These are phyloP conservation scores for Dromococcyx pavoninus DNA, from an alignment of 2,797 vertebrate species.

Conservation along the genomic window DNA sequence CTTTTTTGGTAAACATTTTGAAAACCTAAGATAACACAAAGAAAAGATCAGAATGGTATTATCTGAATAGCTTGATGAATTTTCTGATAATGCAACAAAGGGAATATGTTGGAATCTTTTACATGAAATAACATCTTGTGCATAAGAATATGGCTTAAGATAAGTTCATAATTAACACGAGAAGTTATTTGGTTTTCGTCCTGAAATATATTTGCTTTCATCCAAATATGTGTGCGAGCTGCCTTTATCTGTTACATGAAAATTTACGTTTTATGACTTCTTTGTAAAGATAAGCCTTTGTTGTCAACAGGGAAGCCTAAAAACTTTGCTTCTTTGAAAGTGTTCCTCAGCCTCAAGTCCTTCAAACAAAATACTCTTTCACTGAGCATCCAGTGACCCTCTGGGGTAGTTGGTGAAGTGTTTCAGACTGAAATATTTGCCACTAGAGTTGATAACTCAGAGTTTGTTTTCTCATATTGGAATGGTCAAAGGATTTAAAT, in stretches of 20 bases:
- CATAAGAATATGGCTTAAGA: not conserved
- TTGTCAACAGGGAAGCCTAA: not conserved
- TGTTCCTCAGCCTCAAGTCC: not conserved
- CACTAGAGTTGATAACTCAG: not conserved
- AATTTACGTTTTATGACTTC: not conserved
- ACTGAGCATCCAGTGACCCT: not conserved
- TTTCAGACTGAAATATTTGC: not conserved
- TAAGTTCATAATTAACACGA: not conserved
- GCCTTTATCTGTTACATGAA: not conserved
- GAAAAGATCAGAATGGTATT: not conserved
- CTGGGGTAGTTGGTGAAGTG: not conserved
- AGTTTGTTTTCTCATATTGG: not conserved
- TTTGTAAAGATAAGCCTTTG: not conserved
- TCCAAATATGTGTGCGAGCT: not conserved
- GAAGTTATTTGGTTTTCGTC: not conserved
- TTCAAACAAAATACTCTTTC: not conserved
- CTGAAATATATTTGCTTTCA: not conserved
- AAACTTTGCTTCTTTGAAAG: not conserved
- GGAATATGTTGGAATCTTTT: not conserved
- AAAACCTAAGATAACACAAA: not conserved
- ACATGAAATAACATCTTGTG: not conserved
- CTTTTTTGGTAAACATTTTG: not conserved
- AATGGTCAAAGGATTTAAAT: not conserved
- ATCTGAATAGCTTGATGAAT: slow-evolving; percentile 1
- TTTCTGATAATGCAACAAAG: not conserved